Evolutionary conservation across 1,140 invertebrate species (phyloP), one percentile per base, ranked within the genome.

Genomic region (Zaprionus vittiger): DNA sequence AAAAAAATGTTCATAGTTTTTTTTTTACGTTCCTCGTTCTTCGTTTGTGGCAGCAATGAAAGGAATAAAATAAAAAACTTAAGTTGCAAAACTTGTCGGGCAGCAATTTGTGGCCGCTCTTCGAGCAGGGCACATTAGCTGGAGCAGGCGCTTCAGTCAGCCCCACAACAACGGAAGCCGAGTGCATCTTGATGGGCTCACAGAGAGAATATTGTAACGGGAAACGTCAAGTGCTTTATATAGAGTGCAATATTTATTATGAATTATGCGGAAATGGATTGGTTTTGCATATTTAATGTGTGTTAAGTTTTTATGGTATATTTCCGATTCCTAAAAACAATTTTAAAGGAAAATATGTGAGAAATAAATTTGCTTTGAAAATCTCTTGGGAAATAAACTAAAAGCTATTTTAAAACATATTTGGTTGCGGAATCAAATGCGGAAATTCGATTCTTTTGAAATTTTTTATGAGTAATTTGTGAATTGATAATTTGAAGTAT

Each of bases 81-180:
- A 31, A 62, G 55, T 69, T 69, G 11, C 31, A 64, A 82, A 47
- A 82, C 76, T 83, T 82, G 75, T 79, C 70, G 15, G 54, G 41
- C 73, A 61, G 54, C 34, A 61, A 70, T 61, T 82, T 67, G 59
- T 47, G 44, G 52, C 28, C 37, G 34, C 54, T 38, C 60, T 38
- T 11, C 7, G n/a, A 15, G 1, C 15, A 12, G 41, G 31, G 38
- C 44, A 24, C 44, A 59, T 80, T 54, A 55, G 34, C 52, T 81
- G 34, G 11, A 15, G 17, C 47, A 62, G 47, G 11, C 47, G 47
- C 5, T 44, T 47, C 41, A 47, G 15, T 41, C 5, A n/a, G 31
- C 3, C 9, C 3, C 31, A 11, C 38, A 41, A 3, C 14, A 15
- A n/a, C 38, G 9, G 31, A 34, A 34, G 14, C 41, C 47, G 7